These are phyloP conservation scores for Orchesella cincta DNA, from an alignment of 1,140 invertebrate genomes.

Conservation along the genomic window DNA sequence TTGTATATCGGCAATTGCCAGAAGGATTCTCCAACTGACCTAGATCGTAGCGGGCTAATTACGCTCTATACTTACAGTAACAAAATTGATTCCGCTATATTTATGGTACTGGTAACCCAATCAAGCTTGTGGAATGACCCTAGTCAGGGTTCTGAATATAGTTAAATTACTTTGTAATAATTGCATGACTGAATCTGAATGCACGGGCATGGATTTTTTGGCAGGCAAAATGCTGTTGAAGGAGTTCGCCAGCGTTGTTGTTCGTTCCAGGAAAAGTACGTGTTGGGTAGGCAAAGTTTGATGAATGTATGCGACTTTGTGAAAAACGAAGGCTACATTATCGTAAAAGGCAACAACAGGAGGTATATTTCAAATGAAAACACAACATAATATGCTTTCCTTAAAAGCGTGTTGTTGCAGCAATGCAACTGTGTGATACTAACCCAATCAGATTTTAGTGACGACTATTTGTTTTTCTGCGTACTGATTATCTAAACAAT, in stretches of 20 bases:
- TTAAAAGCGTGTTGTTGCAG: no score
- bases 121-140: neutral
- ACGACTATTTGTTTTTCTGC: no score
- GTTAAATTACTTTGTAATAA: constrained; percentile 50
- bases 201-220: constrained; percentile 81
- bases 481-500: no score
- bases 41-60: constrained; percentile 74
- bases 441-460: no score
- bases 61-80: constrained; percentile 86
- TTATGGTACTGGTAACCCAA: no score
- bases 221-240: constrained; percentile 92
- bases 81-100: no score
- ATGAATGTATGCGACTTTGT: constrained; percentile 94
- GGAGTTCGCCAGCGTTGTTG: constrained; percentile 90
- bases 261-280: constrained; percentile 88
- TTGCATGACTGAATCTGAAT: constrained; percentile 67
- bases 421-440: no score
- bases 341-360: no score
- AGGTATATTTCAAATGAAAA: no score
- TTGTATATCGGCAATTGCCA: constrained; percentile 86
- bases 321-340: constrained; percentile 96
- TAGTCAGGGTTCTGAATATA: neutral
- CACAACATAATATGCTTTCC: no score
- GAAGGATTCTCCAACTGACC: constrained; percentile 86
- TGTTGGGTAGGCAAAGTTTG: constrained; percentile 90